Evolutionary conservation across 2,888 invertebrate genomes (phyloP).

Genomic region (Eupelmus urozonus): DNA sequence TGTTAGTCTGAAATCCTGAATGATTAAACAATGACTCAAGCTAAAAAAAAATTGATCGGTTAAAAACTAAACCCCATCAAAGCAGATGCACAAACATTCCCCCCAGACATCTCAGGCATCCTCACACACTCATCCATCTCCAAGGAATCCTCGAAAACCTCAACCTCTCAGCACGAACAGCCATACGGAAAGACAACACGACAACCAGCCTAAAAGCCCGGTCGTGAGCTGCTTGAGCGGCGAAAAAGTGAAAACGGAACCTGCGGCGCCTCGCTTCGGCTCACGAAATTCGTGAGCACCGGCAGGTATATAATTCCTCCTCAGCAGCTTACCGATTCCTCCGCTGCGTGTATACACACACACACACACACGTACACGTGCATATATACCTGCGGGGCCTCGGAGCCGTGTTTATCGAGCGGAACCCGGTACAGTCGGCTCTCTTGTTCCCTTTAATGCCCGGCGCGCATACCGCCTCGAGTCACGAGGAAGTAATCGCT

Average conservation of each 20-base stretch:
- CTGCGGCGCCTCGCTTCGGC: slow-evolving; percentile 20
- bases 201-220: too few relatives aligned
- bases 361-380: neutral
- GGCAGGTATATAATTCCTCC: slow-evolving; percentile 47
- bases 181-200: too few relatives aligned
- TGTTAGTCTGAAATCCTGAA: too few relatives aligned
- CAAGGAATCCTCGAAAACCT: too few relatives aligned
- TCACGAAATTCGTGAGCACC: slow-evolving; percentile 45
- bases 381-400: neutral
- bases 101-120: too few relatives aligned
- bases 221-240: neutral
- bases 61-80: too few relatives aligned
- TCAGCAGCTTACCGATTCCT: neutral
- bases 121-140: too few relatives aligned
- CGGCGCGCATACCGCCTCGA: slow-evolving; percentile 22
- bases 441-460: slow-evolving; percentile 47
- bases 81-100: too few relatives aligned
- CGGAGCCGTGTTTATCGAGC: slow-evolving; percentile 53
- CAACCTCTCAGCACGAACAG: too few relatives aligned
- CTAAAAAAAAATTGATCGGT: too few relatives aligned
- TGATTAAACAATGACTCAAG: too few relatives aligned
- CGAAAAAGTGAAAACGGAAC: slow-evolving; percentile 54
- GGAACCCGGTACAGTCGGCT: slow-evolving; percentile 37
- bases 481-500: slow-evolving; percentile 48
- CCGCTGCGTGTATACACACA: neutral